phyloP scores from a whole-genome alignment of 2,888 invertebrate genomes.

The Drosophila ustulata region DNA sequence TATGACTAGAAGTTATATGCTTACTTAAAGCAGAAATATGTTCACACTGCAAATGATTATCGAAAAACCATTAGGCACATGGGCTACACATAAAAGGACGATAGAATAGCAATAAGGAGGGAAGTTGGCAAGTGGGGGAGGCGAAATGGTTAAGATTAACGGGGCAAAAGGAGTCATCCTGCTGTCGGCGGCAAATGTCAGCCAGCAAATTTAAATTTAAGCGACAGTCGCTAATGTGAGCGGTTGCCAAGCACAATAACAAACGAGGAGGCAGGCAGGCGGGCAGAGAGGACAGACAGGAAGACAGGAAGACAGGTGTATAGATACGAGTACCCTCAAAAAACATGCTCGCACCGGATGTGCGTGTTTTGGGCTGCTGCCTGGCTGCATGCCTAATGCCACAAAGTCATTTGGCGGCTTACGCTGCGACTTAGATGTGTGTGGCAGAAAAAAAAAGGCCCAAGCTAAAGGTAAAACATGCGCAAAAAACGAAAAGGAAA shows the following conservation, averaged over 20 bases:
- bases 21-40: constrained; percentile 12
- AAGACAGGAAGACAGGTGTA: constrained; percentile 30
- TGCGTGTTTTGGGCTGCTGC: constrained; percentile 67
- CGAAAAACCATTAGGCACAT: constrained; percentile 64
- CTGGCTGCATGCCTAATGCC: constrained; percentile 68
- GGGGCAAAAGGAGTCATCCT: constrained; percentile 37
- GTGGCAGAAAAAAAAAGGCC: constrained; percentile 24
- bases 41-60: constrained; percentile 55
- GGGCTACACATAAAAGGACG: constrained; percentile 38
- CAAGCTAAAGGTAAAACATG: constrained; percentile 50
- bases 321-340: constrained; percentile 45
- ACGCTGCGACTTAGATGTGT: constrained; percentile 49
- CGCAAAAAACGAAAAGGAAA: constrained; percentile 47
- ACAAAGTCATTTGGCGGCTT: constrained; percentile 80
- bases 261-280: not conserved
- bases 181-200: constrained; percentile 57
- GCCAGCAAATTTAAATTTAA: constrained; percentile 76
- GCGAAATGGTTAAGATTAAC: constrained; percentile 49
- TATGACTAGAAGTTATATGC: not conserved
- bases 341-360: constrained; percentile 57
- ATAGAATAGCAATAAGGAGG: constrained; percentile 38
- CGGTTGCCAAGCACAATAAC: constrained; percentile 46
- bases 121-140: not conserved
- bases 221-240: constrained; percentile 61
- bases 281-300: constrained; percentile 1